phyloP scores from a whole-genome alignment of 2,888 invertebrate species.

The Xylophagus ater region DNA sequence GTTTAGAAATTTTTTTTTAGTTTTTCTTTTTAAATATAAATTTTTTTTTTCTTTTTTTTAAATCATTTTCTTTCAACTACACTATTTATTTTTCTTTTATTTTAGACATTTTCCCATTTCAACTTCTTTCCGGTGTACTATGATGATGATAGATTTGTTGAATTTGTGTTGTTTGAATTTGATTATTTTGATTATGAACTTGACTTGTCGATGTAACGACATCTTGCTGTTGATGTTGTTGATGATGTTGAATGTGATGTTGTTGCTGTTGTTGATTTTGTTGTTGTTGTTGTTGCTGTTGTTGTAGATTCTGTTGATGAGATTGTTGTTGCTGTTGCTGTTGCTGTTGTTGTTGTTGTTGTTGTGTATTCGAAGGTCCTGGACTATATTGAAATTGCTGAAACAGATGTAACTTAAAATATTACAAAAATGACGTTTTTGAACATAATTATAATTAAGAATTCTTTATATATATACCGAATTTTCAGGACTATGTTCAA shows the following conservation, averaged over 20 bases:
- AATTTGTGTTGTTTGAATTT: conserved; percentile 38
- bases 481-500: conserved; percentile 40
- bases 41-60: too few relatives aligned
- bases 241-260: conserved; percentile 20
- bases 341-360: conserved; percentile 19
- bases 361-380: conserved; percentile 19
- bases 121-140: conserved; percentile 39
- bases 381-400: conserved; percentile 41
- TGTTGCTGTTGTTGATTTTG: conserved; percentile 23
- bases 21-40: too few relatives aligned
- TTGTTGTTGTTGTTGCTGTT: conserved; percentile 26
- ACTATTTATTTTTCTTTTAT: too few relatives aligned
- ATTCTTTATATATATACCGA: conserved; percentile 31
- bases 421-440: conserved; percentile 7
- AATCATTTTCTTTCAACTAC: too few relatives aligned
- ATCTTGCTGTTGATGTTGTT: conserved; percentile 26
- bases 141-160: conserved; percentile 34
- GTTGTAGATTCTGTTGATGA: conserved; percentile 34
- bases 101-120: too few relatives aligned
- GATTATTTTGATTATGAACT: conserved; percentile 21
- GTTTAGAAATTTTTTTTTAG: too few relatives aligned
- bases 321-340: conserved; percentile 17
- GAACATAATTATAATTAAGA: background rate
- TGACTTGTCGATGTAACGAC: conserved; percentile 33
- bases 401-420: conserved; percentile 37